Evolutionary conservation across 2,888 invertebrate genomes (phyloP), one percentile per base, ranked within the genome.

Genomic region (Opisthograptis luteolata): DNA sequence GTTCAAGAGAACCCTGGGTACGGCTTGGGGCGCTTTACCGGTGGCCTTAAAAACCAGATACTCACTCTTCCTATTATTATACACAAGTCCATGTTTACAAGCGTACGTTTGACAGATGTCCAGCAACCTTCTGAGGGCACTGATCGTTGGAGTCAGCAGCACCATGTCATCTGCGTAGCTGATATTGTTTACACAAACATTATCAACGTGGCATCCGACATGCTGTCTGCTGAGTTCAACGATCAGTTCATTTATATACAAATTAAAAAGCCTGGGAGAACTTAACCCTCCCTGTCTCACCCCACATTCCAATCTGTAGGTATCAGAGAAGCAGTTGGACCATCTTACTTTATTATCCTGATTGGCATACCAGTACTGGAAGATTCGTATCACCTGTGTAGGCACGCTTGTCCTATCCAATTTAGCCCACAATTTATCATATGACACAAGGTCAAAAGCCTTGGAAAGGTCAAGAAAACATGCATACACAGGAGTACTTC

Each of bases 141-240:
- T n/a, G 24, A 24, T n/a, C n/a, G 24, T 8, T 10, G 27, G 27
- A 8, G 12, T 6, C 12, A 27, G 12, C 27, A 27, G 12, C 27
- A 37, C 15, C 25, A 37, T 15, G 27, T 10, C 36, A 9, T 37
- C 36, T 12, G 36, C 25, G 15, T 37, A 37, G 25, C 36, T 37
- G 14, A 37, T 24, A 7, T 27, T 27, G 12, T 12, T 27, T 10
- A 27, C 25, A 27, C 19, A 15, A 19, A 27, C 27, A 19, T 15
- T 9, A 7, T 17, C 35, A 13, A 24, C 12, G 22, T 13, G 15
- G 19, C 27, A 27, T 8, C 37, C 19, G 27, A 39, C 37, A 39
- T n/a, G 37, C 8, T 10, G 27, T 10, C 27, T 27, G 27, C 27
- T 39, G 17, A 39, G 27, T 9, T 27, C 27, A n/a, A 17, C 37